Base-by-base conservation (phyloP, 2,888 invertebrate genomes). In the Tetragnatha montana region DNA sequence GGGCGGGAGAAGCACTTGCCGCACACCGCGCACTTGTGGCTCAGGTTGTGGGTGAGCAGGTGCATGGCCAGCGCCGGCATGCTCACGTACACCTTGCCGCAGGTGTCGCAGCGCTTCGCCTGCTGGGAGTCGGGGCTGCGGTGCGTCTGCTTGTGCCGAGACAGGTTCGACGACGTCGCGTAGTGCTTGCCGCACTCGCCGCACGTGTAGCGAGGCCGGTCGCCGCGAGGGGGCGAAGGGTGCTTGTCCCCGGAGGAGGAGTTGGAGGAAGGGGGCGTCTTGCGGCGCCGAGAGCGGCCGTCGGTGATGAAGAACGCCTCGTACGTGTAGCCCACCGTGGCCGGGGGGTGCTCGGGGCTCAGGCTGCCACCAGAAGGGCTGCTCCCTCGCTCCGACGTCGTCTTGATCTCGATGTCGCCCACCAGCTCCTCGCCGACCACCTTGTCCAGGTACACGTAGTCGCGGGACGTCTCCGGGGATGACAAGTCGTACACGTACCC, bases 1-100 rank as follows among this genome's bases (percentile, higher is more conserved):
- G 97, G 97, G 51, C 97, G 95, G 47, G 96, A 97, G 94, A 98
- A 98, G 91, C 96, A 95, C 94, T 98, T 98, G 89, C 97, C 97
- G 93, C 98, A 98, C 93, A 95, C 96, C 91, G 95, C 95, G 93
- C 98, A 98, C 93, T 96, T 96, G 94, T 97, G 97, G 22, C 96
- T 96, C 93, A 97, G 97, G 93, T 96, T 96, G 93, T 97, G 97
- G 0, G 96, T 96, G 79, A 96, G 95, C 49, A 97, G 96, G 93
- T 97, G 97, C 97, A 97, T 97, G 87, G 96, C 96, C 94, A 95
- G 97, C 0, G 97, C 97, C 6, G 97, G 97, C 96, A 97, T 96
- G 92, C 97, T 97, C 50, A 97, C 97, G 93, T 97, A 97, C 7
- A 96, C 95, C 94, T 97, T 97, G 93, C 96, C 96, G 93, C 97